A percentile compares a stretch with the other conserved stretches of the same genome.
These are phyloP conservation scores for Mastomys natalensis DNA, from an alignment of 2,113 vertebrate species.

Conservation along the genomic window DNA sequence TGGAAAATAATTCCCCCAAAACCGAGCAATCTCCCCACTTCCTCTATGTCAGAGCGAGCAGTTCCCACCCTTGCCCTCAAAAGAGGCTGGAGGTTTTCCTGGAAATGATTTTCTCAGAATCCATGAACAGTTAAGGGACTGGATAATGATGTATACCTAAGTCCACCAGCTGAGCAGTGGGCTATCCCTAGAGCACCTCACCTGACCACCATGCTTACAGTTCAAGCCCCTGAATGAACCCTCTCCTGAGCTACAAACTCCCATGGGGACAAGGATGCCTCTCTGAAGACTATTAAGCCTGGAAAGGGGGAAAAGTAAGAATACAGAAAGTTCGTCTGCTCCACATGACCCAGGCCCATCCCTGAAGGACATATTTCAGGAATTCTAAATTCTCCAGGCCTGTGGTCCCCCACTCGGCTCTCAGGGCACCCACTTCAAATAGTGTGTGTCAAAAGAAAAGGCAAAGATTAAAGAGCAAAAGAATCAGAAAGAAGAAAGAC, in stretches of 20 bases:
- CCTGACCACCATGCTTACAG: accelerated
- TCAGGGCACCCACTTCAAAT: background rate
- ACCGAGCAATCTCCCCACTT: background rate
- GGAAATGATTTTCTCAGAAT: background rate
- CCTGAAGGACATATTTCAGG: too few species aligned
- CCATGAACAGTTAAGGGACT: too few species aligned
- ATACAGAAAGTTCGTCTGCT: background rate
- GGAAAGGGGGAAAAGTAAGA: background rate
- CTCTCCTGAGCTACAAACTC: background rate
- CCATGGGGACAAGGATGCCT: accelerated
- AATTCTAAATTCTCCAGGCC: background rate
- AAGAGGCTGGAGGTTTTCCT: too few species aligned
- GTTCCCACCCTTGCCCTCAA: accelerated
- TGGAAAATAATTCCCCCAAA: background rate
- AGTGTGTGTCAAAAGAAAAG: background rate
- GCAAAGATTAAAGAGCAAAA: background rate
- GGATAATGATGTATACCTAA: too few species aligned
- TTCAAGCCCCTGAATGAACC: background rate
- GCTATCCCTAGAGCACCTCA: background rate
- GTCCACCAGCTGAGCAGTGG: accelerated
- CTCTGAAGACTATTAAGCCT: background rate
- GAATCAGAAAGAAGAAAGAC: background rate
- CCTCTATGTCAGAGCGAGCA: too few species aligned
- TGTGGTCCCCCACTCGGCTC: too few species aligned
- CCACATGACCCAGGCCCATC: too few species aligned